Base-by-base conservation (phyloP, 1,140 invertebrate genomes). In the Hylaeus volcanicus region DNA sequence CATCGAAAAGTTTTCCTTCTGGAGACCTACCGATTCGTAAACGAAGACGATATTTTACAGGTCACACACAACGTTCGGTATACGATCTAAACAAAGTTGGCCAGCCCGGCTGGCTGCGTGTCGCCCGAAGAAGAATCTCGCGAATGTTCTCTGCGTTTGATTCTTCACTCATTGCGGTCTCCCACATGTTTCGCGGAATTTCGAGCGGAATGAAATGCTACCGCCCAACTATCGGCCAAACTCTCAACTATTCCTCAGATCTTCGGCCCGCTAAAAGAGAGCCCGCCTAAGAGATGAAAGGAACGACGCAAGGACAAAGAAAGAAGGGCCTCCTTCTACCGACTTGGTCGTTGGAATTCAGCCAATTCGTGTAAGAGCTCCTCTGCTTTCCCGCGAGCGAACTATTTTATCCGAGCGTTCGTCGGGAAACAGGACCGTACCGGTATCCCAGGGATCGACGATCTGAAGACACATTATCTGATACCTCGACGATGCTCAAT, bases 171-270 rank as follows among this genome's bases (percentile, higher is more conserved):
- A 12, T 66, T 15, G 53, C 63, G 43, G 53, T 51, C 39, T 15
- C 37, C 53, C 55, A 37, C 56, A 53, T 43, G 68, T 72, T 51
- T 53, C 41, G 60, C 51, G 53, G 61, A 55, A 80, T 74, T 70
- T 73, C 51, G 39, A 63, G 39, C 65, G 43, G 70, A 74, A 64
- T 39, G 65, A 83, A 79, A 79, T 43, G 61, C 74, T 14, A 43
- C 74, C 58, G 70, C 53, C n/a, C 70, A 56, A 81, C 65, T 69
- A 81, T 75, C 79, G 61, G 14, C 14, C 65, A 84, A 90, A 91
- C 87, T 92, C 86, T 88, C 88, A 92, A 92, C 91, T 92, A 92
- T 92, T 92, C 89, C 90, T 92, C 83, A 90, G 91, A 92, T 92
- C 91, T 92, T 90, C 79, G 72, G 2, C 14, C 12, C 26, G 71